Percentiles rank a stretch among this genome's conserved stretches.
phyloP scores from a whole-genome alignment of 2,113 vertebrate species.

The Bufo bufo region DNA sequence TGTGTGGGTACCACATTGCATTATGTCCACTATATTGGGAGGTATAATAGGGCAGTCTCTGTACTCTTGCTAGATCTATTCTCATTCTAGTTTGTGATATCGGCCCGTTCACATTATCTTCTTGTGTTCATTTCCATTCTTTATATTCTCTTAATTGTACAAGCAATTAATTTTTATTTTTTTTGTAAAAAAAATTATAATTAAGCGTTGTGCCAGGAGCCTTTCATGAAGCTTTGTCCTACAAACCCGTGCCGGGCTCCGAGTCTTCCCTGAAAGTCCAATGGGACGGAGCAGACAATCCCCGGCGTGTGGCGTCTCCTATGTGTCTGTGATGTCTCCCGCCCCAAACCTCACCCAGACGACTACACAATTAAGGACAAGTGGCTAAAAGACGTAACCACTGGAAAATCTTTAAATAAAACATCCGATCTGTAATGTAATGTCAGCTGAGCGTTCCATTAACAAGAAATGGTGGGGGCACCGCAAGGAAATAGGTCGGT shows the following conservation, averaged over 20 bases:
- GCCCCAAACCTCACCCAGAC: slow-evolving; percentile 42
- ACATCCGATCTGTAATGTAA: slow-evolving; percentile 69
- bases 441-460: slow-evolving; percentile 61
- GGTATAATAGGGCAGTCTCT: too few relatives aligned
- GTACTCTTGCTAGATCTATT: too few relatives aligned
- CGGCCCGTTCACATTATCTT: too few relatives aligned
- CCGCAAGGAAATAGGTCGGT: slow-evolving; percentile 65
- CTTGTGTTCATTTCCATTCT: too few relatives aligned
- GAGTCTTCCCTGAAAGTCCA: too few relatives aligned
- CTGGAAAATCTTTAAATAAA: slow-evolving; percentile 69
- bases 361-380: slow-evolving; percentile 68
- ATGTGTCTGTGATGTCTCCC: neutral
- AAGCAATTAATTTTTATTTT: too few relatives aligned
- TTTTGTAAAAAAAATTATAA: neutral
- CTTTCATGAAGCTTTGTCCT: neutral
- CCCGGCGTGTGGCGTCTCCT: neutral
- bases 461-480: slow-evolving; percentile 61
- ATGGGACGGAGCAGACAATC: too few relatives aligned
- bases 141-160: too few relatives aligned
- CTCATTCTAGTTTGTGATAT: too few relatives aligned
- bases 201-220: neutral
- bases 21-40: too few relatives aligned
- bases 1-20: too few relatives aligned
- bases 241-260: too few relatives aligned
- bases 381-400: slow-evolving; percentile 69